Evolutionary conservation across 2,888 invertebrate species (phyloP), one percentile per base, ranked within the genome.

Genomic region (Coelinius sp.): DNA sequence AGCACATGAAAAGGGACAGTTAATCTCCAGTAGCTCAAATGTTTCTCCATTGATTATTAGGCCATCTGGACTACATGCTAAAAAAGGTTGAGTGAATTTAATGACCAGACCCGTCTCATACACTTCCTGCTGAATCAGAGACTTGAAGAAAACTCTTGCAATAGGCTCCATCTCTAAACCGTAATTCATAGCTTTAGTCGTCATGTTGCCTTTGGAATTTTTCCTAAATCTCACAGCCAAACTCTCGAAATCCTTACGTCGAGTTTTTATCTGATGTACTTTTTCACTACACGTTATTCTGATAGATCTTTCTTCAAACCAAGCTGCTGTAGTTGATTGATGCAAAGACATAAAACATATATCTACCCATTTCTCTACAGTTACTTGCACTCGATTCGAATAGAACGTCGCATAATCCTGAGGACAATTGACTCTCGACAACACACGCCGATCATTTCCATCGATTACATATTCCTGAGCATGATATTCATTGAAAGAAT

Each of bases 21-120:
- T 76, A 59, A 78, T 64, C 67, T 77, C 76, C 1, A 78, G 20
- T 14, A 75, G 20, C 66, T 73, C 73, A 22, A 46, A 64, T 10
- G 64, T 41, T 12, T 69, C 46, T 27, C 71, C 76, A 74, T 76
- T 63, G 41, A 75, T 52, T 35, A 76, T 25, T 4, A 77, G 74
- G 20, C 75, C 75, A 73, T 76, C 76, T 49, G 74, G 35, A 44
- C 72, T 74, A 6, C 63, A 71, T 62, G 76, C 63, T n/a, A 77
- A 53, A 75, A 73, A 77, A n/a, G 76, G 70, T 59, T 73, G 73
- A 14, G 6, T 4, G n/a, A 56, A 65, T 5, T 59, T 68, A 52
- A 74, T 70, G 53, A 74, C 71, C n/a, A 71, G 35, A 6, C 76
- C 76, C 14, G 73, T 64, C 2, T 41, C 35, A 20, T 46, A 27